A percentile compares a stretch with the other conserved stretches of the same genome.
Evolutionary conservation across 2,113 vertebrate species (phyloP).

Genomic region (Saiga tatarica): DNA sequence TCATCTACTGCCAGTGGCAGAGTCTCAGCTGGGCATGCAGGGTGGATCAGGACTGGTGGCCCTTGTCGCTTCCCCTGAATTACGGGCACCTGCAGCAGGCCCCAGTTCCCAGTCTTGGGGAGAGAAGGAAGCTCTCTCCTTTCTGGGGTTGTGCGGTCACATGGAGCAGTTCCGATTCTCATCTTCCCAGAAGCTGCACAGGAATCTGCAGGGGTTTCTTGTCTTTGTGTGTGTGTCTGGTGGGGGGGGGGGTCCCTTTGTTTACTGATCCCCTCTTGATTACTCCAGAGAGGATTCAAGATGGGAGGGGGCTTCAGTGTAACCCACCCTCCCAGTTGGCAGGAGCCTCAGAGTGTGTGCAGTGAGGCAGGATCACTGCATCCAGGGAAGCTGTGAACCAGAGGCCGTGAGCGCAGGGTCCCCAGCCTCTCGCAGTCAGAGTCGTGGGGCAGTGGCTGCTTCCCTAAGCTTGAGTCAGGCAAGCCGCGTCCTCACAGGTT

Average conservation of each 20-base stretch:
- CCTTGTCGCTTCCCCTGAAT: background rate
- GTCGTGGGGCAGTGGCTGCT: fast-evolving
- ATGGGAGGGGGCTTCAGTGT: background rate
- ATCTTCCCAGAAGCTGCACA: background rate
- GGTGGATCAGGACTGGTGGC: background rate
- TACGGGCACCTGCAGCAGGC: background rate
- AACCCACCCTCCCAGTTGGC: background rate
- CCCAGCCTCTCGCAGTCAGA: background rate
- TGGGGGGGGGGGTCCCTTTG: fast-evolving
- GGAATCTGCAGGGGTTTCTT: background rate
- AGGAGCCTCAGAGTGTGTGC: background rate
- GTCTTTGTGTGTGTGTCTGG: background rate
- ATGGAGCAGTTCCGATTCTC: background rate
- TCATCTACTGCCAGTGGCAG: background rate
- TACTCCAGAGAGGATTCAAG: background rate
- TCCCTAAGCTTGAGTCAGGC: constrained; percentile 41
- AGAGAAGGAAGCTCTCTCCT: background rate
- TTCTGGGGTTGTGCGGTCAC: too few relatives aligned
- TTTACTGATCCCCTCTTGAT: constrained; percentile 7
- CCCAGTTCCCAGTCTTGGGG: background rate
- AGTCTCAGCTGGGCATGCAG: background rate
- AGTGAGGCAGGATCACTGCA: background rate
- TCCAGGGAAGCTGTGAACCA: background rate
- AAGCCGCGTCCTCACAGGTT: fast-evolving
- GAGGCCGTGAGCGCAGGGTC: too few relatives aligned